Conservation (phyloP, 2,888 invertebrate genomes). For the Drosophila heteroneura region DNA sequence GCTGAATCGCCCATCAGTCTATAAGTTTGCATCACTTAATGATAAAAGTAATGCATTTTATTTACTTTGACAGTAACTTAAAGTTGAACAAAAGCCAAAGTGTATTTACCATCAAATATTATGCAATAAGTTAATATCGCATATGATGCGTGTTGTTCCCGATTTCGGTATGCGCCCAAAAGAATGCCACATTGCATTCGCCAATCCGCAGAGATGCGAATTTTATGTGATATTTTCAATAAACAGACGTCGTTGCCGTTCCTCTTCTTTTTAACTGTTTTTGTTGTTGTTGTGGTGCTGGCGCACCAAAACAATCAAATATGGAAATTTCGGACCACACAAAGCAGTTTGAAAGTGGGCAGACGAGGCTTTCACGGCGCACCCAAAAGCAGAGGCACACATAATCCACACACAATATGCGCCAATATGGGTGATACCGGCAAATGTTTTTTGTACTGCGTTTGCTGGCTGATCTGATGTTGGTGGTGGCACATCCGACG, state of each 20-base stretch:
- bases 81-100: not conserved
- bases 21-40: not conserved
- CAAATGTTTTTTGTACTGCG: slow-evolving; percentile 22
- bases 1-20: not conserved
- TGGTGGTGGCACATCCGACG: slow-evolving; percentile 48
- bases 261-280: slow-evolving; percentile 17
- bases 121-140: slow-evolving; percentile 20
- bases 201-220: slow-evolving; percentile 40
- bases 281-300: slow-evolving; percentile 37
- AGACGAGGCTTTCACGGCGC: slow-evolving; percentile 19
- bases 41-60: not conserved
- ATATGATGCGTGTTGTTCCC: not conserved
- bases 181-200: slow-evolving; percentile 37
- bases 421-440: slow-evolving; percentile 41
- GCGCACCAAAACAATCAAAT: slow-evolving; percentile 75
- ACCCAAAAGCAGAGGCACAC: slow-evolving; percentile 24
- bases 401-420: slow-evolving; percentile 60
- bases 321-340: slow-evolving; percentile 67
- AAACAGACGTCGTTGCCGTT: slow-evolving; percentile 56
- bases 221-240: slow-evolving; percentile 71
- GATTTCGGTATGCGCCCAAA: slow-evolving; percentile 19
- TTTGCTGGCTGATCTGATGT: slow-evolving; percentile 4
- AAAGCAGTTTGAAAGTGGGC: slow-evolving; percentile 28
- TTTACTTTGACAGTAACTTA: not conserved
- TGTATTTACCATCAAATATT: not conserved